Evolutionary conservation across 2,888 invertebrate species (phyloP), one percentile per base, ranked within the genome.

Genomic region (Micoletzkya japonica): DNA sequence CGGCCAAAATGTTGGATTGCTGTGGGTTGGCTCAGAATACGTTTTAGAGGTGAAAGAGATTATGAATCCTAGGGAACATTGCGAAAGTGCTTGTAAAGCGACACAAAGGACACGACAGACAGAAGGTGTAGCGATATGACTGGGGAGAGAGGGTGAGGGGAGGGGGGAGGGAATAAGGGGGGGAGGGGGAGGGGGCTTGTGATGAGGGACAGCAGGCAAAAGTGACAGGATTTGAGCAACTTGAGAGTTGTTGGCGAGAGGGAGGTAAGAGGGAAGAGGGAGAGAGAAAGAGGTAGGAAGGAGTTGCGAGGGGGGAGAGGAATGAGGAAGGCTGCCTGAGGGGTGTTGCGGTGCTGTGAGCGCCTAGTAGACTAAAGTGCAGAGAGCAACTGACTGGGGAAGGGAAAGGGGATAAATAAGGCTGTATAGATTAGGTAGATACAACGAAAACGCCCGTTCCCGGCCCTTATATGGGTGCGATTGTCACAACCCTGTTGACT

Each of bases 211-310:
- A 49, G 61, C 39, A 49, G 61, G 49, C 49, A 49, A 61, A 61
- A 49, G 39, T 61, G 39, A 61, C 61, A 61, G 49, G 49, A 61
- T 49, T 39, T 61, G 64, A 64, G 64, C 26, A 52, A 44, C 20
- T 10, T 44, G 20, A 44, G 10, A 20, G 44, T 14, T 44, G 44
- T 20, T 44, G 44, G 44, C 44, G 10, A 44, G 10, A 20, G 44
- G 39, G 30, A 24, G 49, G 44, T 44, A 30, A n/a, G 50, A 50
- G 34, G 36, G 64, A 37, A 44, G 54, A 37, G 37, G 54, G 44
- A 44, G 44, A 44, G 44, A 20, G 44, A 44, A 44, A 26, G 17
- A 26, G 24, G 7, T 7, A 54, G 7, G 26, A 24, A 54, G 54
- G 54, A 54, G 54, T 54, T n/a, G 54, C 14, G 26, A 24, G 26